Conservation (phyloP, 2,113 vertebrate genomes). For the Odobenus rosmarus region DNA sequence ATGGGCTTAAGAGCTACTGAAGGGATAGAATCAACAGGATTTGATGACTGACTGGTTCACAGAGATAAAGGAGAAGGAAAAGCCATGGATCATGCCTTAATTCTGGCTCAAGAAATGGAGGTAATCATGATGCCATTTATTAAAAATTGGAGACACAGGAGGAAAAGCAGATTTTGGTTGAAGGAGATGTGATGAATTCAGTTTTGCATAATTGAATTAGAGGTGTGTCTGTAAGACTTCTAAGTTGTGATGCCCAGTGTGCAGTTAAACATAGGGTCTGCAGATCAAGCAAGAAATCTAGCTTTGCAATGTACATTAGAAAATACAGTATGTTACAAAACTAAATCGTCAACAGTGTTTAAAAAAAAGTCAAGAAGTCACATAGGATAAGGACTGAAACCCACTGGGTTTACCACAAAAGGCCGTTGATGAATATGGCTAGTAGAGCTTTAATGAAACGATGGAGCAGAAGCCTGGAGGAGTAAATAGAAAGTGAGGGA, state of each 20-base stretch:
- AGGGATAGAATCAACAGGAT: neutral
- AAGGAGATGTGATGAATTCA: neutral
- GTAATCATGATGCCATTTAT: neutral
- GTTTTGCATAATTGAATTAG: neutral
- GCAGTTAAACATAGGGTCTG: neutral
- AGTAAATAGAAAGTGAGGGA: neutral
- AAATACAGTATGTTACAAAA: neutral
- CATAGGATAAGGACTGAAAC: neutral
- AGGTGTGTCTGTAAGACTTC: neutral
- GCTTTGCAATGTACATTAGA: neutral
- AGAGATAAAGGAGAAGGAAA: neutral
- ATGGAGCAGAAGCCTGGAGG: neutral
- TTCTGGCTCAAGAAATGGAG: neutral
- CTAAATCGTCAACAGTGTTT: neutral
- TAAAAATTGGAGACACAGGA: neutral
- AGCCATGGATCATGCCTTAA: neutral
- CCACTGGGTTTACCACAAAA: neutral
- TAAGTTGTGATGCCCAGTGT: neutral
- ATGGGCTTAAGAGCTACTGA: neutral
- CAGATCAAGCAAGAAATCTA: neutral
- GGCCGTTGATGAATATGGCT: neutral
- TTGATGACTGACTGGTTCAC: neutral
- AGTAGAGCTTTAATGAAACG: neutral
- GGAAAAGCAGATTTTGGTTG: neutral
- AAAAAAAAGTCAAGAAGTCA: neutral